Percentiles rank a stretch among this genome's conserved stretches.
These are phyloP conservation scores for Ectobius pallidus DNA, from an alignment of 2,888 invertebrate genomes.

Conservation along the genomic window DNA sequence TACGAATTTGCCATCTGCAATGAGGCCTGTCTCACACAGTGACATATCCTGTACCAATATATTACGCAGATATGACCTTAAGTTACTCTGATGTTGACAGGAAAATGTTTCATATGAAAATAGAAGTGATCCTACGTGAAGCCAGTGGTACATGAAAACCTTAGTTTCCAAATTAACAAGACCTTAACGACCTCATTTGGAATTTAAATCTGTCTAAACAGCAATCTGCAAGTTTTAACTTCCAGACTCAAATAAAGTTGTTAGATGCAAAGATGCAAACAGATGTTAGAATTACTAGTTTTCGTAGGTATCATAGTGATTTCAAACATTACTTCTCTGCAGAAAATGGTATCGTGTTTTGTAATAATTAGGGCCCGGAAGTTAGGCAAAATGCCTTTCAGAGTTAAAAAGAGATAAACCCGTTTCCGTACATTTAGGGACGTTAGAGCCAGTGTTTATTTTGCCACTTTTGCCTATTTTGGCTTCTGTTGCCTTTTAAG, in stretches of 20 bases:
- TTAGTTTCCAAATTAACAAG: slow-evolving; percentile 1
- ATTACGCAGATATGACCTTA: not conserved
- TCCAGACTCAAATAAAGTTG: slow-evolving; percentile 12
- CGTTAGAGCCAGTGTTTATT: no score
- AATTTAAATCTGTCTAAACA: slow-evolving; percentile 8
- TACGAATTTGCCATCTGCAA: slow-evolving; percentile 11
- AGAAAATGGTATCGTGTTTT: slow-evolving; percentile 21
- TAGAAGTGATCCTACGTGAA: not conserved
- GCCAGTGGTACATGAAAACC: slow-evolving; percentile 12
- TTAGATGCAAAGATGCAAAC: not conserved
- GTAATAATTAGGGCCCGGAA: no score
- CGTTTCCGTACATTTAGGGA: no score
- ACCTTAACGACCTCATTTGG: slow-evolving; percentile 9
- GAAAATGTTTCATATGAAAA: not conserved
- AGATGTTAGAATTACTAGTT: not conserved
- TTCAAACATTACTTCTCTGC: not conserved
- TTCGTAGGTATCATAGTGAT: not conserved
- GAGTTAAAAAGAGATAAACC: no score
- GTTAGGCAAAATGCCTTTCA: no score
- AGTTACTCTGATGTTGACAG: not conserved
- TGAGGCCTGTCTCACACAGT: not conserved
- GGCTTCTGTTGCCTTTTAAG: no score
- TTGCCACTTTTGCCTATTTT: no score
- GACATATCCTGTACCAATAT: not conserved
- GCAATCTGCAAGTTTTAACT: slow-evolving; percentile 16